Conservation (phyloP, 2,888 invertebrate genomes). For the Catocala nupta region DNA sequence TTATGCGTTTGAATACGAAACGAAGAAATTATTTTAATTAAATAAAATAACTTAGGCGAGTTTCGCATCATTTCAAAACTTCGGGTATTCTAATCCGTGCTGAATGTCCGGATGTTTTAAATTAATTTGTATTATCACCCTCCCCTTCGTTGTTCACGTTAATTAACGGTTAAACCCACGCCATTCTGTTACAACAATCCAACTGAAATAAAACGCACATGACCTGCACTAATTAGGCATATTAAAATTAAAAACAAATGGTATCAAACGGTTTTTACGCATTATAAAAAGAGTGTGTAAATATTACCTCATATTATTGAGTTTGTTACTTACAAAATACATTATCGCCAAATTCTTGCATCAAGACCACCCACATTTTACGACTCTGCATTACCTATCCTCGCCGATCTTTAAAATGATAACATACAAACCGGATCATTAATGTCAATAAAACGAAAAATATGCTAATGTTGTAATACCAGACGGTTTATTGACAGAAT, state of each 20-base stretch:
- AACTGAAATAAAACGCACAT: slow-evolving; percentile 16
- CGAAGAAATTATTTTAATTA: slow-evolving; percentile 23
- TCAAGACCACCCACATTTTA: slow-evolving; percentile 47
- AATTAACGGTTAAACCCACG: slow-evolving; percentile 47
- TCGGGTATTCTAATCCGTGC: slow-evolving; percentile 32
- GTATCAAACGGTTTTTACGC: slow-evolving; percentile 9
- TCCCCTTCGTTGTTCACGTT: slow-evolving; percentile 43
- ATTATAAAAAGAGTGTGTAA: slow-evolving; percentile 15
- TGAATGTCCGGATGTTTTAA: slow-evolving; percentile 45
- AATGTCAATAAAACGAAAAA: slow-evolving; percentile 37
- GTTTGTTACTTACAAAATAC: slow-evolving; percentile 24
- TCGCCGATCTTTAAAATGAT: slow-evolving; percentile 38
- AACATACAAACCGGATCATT: slow-evolving; percentile 42
- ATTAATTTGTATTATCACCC: slow-evolving; percentile 51
- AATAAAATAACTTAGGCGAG: slow-evolving; percentile 20
- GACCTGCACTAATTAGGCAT: slow-evolving; percentile 17
- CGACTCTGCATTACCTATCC: slow-evolving; percentile 35
- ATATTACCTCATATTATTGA: slow-evolving; percentile 23
- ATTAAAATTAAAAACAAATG: slow-evolving; percentile 21
- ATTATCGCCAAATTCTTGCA: slow-evolving; percentile 30
- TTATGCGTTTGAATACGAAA: slow-evolving; percentile 13
- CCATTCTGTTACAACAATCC: slow-evolving; percentile 28
- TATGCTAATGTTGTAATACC: slow-evolving; percentile 31
- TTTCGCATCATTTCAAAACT: slow-evolving; percentile 30
- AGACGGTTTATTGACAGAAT: slow-evolving; percentile 34